phyloP scores from a whole-genome alignment of 1,140 invertebrate species.

The Bombus picipes region DNA sequence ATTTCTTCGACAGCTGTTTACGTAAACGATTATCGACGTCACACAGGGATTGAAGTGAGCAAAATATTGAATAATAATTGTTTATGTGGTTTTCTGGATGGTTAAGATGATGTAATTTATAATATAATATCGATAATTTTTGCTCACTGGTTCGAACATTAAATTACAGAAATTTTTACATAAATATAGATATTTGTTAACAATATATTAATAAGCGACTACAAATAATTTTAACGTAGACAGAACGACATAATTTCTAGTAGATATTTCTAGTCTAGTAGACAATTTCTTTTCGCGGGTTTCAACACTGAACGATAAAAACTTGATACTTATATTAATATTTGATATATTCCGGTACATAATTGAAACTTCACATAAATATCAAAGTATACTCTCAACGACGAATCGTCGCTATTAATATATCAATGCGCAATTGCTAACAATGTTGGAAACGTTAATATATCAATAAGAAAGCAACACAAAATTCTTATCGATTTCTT shows the following conservation, averaged over 20 bases:
- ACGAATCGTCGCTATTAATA: too few relatives aligned
- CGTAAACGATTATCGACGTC: not conserved
- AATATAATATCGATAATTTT: not conserved
- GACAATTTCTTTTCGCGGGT: not conserved
- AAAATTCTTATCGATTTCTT: too few relatives aligned
- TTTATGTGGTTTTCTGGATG: not conserved
- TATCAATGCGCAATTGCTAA: too few relatives aligned
- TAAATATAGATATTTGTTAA: not conserved
- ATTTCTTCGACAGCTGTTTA: not conserved
- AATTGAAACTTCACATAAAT: too few relatives aligned
- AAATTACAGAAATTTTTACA: not conserved
- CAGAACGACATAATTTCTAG: not conserved
- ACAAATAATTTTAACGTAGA: not conserved
- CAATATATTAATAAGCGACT: not conserved
- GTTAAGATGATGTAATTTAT: not conserved
- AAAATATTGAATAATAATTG: not conserved
- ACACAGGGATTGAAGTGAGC: too few relatives aligned
- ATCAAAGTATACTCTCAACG: too few relatives aligned
- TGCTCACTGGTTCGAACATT: not conserved
- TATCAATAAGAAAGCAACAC: too few relatives aligned
- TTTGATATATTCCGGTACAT: too few relatives aligned
- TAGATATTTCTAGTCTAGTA: not conserved
- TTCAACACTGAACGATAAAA: too few relatives aligned
- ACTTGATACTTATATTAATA: too few relatives aligned
- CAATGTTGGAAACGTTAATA: too few relatives aligned